Conservation (phyloP, 2,113 vertebrate species). For the Eurystomus gularis region DNA sequence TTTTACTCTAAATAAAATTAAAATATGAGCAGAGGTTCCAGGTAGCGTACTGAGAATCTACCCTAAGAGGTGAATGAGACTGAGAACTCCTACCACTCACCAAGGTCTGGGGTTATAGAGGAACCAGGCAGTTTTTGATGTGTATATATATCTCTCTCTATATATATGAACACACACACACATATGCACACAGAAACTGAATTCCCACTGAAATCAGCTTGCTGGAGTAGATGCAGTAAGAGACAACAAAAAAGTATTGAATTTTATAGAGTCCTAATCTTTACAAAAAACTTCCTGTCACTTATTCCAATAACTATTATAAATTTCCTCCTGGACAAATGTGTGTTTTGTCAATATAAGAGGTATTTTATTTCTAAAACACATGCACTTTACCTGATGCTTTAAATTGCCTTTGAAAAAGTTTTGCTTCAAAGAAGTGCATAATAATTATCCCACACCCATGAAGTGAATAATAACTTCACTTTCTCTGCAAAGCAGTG, state of each 20-base stretch:
- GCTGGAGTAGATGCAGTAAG: background rate
- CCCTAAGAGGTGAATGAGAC: background rate
- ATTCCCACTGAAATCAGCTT: background rate
- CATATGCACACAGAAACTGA: background rate
- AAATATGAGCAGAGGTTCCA: background rate
- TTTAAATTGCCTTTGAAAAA: conserved; percentile 28
- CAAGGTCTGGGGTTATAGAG: background rate
- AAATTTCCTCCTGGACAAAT: background rate
- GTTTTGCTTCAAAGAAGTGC: background rate
- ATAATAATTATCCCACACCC: conserved; percentile 43
- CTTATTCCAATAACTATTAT: background rate
- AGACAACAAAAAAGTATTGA: background rate
- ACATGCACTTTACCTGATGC: background rate
- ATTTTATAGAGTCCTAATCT: background rate
- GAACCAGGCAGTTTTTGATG: background rate
- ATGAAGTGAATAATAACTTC: conserved; percentile 13
- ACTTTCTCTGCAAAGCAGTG: conserved; percentile 25
- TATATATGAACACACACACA: background rate
- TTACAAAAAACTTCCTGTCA: background rate
- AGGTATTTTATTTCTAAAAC: background rate
- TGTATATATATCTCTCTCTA: too few species aligned
- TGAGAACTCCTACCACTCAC: background rate
- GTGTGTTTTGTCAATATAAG: background rate
- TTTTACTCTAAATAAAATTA: background rate
- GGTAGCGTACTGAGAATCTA: background rate